Conservation (phyloP, 2,113 vertebrate genomes). For the Nycticryphes semicollaris region DNA sequence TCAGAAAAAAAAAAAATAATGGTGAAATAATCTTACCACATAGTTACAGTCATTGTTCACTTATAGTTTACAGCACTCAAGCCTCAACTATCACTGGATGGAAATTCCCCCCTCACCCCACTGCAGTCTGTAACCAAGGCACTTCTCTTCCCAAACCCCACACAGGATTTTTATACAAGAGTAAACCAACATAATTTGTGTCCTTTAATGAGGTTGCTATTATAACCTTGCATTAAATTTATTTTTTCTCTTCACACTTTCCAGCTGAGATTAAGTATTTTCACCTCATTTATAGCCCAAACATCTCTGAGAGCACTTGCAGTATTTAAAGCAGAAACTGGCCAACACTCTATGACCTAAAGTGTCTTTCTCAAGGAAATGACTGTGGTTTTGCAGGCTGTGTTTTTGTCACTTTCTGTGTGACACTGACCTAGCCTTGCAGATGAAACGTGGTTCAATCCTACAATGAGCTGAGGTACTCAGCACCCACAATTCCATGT, state of each 20-base stretch:
- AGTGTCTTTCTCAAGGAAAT: background rate
- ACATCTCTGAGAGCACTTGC: background rate
- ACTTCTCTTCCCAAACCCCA: background rate
- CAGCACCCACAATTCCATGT: background rate
- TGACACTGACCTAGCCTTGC: background rate
- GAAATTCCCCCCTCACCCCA: background rate
- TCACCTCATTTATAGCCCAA: background rate
- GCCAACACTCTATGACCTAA: background rate
- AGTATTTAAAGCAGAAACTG: background rate
- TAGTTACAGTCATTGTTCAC: background rate
- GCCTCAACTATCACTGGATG: background rate
- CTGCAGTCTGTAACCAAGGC: background rate
- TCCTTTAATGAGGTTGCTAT: background rate
- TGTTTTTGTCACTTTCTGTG: background rate
- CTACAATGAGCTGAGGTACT: background rate
- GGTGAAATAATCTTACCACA: background rate
- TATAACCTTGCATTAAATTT: background rate
- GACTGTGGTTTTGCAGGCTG: background rate
- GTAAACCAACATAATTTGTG: background rate
- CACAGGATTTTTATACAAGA: background rate
- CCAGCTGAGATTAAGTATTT: background rate
- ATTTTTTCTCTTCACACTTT: background rate
- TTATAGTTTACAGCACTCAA: background rate
- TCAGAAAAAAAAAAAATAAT: background rate
- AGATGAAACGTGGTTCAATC: background rate